These are phyloP conservation scores for Anguilla megastoma DNA, from an alignment of 2,797 vertebrate species.

Conservation along the genomic window DNA sequence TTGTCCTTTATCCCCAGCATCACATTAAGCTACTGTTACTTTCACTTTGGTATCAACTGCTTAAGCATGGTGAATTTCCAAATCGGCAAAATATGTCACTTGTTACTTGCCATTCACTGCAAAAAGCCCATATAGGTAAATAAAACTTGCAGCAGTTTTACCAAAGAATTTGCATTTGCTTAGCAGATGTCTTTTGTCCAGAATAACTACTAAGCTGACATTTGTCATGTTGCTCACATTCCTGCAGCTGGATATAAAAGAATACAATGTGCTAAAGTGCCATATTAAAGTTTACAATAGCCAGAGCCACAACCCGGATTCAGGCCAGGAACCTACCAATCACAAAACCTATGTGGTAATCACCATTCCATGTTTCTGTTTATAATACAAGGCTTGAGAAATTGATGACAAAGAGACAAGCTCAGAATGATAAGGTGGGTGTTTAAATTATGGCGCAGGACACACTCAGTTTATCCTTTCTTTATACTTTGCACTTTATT, in stretches of 20 bases:
- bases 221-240: not conserved
- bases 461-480: not conserved
- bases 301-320: not conserved
- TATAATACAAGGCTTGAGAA: not conserved
- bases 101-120: not conserved
- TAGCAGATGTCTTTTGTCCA: constrained; percentile 31
- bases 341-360: not conserved
- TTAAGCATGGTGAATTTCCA: not conserved
- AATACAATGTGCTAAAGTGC: not conserved
- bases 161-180: not conserved
- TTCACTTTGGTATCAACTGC: not conserved
- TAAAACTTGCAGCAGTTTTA: not conserved
- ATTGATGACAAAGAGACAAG: not conserved
- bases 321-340: not conserved
- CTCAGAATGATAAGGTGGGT: not conserved
- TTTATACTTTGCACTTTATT: not conserved
- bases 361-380: not conserved
- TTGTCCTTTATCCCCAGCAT: not conserved
- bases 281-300: not conserved
- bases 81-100: not conserved
- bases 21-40: not conserved
- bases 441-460: not conserved
- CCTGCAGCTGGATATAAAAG: not conserved
- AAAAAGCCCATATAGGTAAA: not conserved
- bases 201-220: constrained; percentile 17